Evolutionary conservation across 2,113 vertebrate species (phyloP).

Genomic region (Ictidomys tridecemlineatus): DNA sequence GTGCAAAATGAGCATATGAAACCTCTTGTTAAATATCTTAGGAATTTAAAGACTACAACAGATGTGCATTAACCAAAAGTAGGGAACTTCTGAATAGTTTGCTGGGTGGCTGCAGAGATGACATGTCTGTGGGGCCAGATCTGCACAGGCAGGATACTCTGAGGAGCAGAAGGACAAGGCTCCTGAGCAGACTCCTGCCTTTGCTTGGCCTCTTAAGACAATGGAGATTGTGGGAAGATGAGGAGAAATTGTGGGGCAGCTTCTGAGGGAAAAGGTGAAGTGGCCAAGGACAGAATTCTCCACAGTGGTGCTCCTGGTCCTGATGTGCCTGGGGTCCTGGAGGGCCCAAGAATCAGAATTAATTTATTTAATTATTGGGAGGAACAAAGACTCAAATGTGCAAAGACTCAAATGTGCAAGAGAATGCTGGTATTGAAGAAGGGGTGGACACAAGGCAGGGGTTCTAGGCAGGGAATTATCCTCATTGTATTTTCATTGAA

Average conservation of each 20-base stretch:
- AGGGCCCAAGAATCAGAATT: background rate
- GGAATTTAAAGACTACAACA: background rate
- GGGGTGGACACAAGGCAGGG: background rate
- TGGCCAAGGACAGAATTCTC: background rate
- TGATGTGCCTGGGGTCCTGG: conserved; percentile 71
- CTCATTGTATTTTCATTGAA: too few relatives aligned
- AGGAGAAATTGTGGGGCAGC: background rate
- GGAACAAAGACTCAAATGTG: background rate
- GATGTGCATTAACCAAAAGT: background rate
- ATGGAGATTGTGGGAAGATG: background rate
- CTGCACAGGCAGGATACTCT: background rate
- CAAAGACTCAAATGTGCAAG: too few relatives aligned
- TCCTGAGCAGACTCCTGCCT: too few relatives aligned
- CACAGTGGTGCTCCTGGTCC: too few relatives aligned
- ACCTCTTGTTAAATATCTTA: background rate
- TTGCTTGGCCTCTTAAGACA: background rate
- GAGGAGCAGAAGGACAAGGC: background rate
- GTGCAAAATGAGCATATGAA: background rate
- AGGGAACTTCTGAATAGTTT: background rate
- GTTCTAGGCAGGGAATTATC: background rate
- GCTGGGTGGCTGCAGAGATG: background rate
- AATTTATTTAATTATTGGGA: background rate
- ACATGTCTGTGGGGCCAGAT: too few relatives aligned
- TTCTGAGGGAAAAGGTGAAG: background rate
- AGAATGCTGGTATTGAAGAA: background rate